Conservation (phyloP, 2,888 invertebrate species). For the Cylloceria caligata region DNA sequence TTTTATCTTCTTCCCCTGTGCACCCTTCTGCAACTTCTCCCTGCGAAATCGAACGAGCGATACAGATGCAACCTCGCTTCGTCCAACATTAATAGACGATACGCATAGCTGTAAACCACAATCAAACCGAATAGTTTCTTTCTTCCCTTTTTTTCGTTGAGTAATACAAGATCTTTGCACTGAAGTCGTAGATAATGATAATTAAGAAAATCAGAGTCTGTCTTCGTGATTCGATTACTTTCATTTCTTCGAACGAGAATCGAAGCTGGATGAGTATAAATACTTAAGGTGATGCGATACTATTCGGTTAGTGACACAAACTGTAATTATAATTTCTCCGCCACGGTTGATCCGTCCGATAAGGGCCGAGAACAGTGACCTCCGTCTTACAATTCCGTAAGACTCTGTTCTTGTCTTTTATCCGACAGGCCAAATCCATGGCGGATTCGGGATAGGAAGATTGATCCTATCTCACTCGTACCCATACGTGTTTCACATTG, state of each 20-base stretch:
- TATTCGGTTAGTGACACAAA: too few relatives aligned
- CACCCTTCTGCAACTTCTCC: background rate
- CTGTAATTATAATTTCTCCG: too few relatives aligned
- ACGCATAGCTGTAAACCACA: background rate
- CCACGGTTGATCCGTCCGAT: too few relatives aligned
- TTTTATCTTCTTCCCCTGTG: background rate
- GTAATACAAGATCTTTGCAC: background rate
- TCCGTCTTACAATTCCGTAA: too few relatives aligned
- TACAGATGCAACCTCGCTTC: conserved; percentile 8
- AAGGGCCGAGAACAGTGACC: too few relatives aligned
- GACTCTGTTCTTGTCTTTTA: too few relatives aligned
- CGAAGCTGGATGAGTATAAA: background rate
- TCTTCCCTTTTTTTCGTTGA: background rate
- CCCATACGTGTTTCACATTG: too few relatives aligned
- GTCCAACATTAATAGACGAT: conserved; percentile 10
- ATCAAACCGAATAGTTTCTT: background rate
- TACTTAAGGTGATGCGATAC: too few relatives aligned
- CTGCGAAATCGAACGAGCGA: background rate
- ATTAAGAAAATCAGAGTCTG: conserved; percentile 9
- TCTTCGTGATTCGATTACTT: background rate
- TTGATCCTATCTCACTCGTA: too few relatives aligned
- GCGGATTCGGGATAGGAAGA: too few relatives aligned
- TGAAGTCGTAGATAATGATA: conserved; percentile 1
- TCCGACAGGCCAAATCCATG: too few relatives aligned
- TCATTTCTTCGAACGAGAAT: background rate